A percentile compares a stretch with the other conserved stretches of the same genome.
Conservation (phyloP, 2,797 vertebrate species). For the Chloroceryle inda region DNA sequence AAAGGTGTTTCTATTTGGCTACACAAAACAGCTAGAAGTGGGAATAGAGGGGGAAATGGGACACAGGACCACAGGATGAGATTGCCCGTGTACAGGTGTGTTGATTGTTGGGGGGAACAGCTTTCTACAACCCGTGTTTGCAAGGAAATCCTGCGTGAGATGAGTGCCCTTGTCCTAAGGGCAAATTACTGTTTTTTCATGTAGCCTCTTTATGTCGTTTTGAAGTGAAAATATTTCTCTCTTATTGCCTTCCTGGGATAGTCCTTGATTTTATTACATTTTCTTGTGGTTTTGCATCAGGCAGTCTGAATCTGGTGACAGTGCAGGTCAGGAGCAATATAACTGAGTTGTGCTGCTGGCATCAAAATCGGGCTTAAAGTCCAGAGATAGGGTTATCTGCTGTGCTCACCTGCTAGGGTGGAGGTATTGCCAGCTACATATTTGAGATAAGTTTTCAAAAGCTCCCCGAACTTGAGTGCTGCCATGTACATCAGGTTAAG, state of each 20-base stretch:
- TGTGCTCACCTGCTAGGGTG: neutral
- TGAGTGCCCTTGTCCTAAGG: neutral
- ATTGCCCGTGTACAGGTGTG: fast-evolving
- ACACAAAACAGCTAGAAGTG: neutral
- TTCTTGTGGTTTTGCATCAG: neutral
- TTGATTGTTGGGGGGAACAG: neutral
- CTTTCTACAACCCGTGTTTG: conserved; percentile 5
- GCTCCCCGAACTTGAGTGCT: neutral
- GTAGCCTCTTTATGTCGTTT: too few relatives aligned
- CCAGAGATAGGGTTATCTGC: neutral
- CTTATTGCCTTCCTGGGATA: too few relatives aligned
- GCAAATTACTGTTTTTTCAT: too few relatives aligned
- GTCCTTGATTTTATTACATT: too few relatives aligned
- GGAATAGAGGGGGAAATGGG: neutral
- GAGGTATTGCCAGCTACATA: neutral
- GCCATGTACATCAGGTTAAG: neutral
- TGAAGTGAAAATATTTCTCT: too few relatives aligned
- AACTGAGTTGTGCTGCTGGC: neutral
- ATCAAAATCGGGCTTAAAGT: neutral
- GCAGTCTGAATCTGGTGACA: neutral
- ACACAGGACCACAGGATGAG: neutral
- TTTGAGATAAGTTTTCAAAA: neutral
- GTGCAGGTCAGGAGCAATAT: neutral
- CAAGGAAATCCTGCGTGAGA: conserved; percentile 43
- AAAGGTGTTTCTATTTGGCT: neutral